A percentile compares a stretch with the other conserved stretches of the same genome.
Evolutionary conservation across 2,797 vertebrate genomes (phyloP).

Genomic region (Helarctos malayanus): DNA sequence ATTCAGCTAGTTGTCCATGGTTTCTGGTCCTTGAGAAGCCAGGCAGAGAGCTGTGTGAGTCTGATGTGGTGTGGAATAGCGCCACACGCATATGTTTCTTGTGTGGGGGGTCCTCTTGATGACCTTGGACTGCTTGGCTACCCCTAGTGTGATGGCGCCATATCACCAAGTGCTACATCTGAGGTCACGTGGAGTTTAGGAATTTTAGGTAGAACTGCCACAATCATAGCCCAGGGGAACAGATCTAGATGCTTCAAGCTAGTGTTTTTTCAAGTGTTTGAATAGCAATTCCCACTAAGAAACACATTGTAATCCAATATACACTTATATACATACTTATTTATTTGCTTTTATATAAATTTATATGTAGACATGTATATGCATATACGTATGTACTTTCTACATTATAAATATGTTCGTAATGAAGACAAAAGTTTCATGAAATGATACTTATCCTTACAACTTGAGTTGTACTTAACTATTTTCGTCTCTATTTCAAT

Average conservation of each 20-base stretch:
- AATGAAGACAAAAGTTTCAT: neutral
- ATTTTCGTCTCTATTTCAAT: neutral
- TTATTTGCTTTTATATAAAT: neutral
- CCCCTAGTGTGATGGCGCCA: neutral
- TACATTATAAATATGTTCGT: neutral
- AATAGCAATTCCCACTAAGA: neutral
- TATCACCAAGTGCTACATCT: neutral
- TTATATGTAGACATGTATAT: neutral
- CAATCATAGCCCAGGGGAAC: neutral
- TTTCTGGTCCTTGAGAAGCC: neutral
- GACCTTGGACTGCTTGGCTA: neutral
- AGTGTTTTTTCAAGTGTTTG: neutral
- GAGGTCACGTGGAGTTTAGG: neutral
- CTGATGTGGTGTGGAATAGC: neutral
- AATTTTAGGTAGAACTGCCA: neutral
- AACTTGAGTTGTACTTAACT: neutral
- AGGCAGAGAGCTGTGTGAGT: neutral
- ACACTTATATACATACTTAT: neutral
- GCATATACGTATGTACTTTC: neutral
- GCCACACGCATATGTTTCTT: neutral
- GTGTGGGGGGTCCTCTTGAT: neutral
- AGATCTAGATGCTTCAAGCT: neutral
- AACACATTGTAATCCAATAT: neutral
- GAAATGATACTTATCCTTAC: conserved; percentile 12
- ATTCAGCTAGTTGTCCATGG: neutral